phyloP scores from a whole-genome alignment of 2,113 vertebrate species.

The Anser brachyrhynchus region DNA sequence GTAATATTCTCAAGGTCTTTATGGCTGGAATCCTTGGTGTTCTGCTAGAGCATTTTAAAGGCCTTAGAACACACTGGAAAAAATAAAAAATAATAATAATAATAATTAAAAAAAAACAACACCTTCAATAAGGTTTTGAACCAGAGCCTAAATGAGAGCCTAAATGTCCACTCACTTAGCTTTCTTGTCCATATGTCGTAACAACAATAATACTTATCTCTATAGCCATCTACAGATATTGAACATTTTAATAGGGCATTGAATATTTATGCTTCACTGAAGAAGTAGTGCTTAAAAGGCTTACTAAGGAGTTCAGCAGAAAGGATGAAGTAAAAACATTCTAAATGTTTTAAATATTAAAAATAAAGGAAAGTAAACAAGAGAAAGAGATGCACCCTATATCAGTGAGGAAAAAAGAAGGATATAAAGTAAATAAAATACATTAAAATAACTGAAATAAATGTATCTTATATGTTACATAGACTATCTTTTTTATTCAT shows the following conservation, averaged over 20 bases:
- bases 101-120: background rate
- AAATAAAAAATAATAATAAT: background rate
- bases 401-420: background rate
- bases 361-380: background rate
- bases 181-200: background rate
- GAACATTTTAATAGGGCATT: background rate
- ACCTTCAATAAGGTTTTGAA: background rate
- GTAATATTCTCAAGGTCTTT: background rate
- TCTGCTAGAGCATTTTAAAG: background rate
- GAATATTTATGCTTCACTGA: background rate
- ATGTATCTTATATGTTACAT: background rate
- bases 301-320: background rate
- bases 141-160: background rate
- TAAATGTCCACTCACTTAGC: background rate
- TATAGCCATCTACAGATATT: background rate
- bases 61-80: background rate
- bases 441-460: background rate
- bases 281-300: background rate
- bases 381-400: background rate
- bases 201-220: background rate
- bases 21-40: rapidly evolving
- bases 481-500: background rate
- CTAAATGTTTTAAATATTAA: background rate
- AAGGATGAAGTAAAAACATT: background rate
- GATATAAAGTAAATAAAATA: background rate